Evolutionary conservation across 1,140 invertebrate species (phyloP).

Genomic region (Prorops nasuta): DNA sequence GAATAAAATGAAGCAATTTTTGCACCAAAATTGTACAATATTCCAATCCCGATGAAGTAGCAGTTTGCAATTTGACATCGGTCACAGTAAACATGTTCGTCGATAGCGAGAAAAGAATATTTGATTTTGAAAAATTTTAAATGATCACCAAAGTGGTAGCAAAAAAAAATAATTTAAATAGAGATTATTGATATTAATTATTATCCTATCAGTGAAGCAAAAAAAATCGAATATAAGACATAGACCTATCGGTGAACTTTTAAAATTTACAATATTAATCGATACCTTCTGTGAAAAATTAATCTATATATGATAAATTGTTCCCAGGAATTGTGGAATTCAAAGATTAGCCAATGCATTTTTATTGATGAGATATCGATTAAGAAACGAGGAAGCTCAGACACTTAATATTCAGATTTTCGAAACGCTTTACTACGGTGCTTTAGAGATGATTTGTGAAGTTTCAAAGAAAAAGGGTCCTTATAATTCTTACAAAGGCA

Average conservation of each 20-base stretch:
- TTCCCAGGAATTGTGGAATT: conserved; percentile 73
- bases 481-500: conserved; percentile 90
- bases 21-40: conserved; percentile 99
- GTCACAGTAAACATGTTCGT: conserved; percentile 98
- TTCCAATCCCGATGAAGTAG: conserved; percentile 88
- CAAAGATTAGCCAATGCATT: conserved; percentile 97
- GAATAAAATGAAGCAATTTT: conserved; percentile 97
- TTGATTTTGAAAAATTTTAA: conserved; percentile 88
- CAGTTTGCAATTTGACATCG: conserved; percentile 98
- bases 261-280: neutral
- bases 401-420: conserved; percentile 95
- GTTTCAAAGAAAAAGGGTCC: conserved; percentile 82
- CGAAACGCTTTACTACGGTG: conserved; percentile 98
- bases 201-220: conserved; percentile 90
- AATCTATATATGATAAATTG: conserved; percentile 22
- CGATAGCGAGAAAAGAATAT: conserved; percentile 69
- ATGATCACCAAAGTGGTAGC: conserved; percentile 87
- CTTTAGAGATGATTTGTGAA: conserved; percentile 95
- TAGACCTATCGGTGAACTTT: conserved; percentile 77
- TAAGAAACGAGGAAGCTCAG: conserved; percentile 82
- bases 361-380: conserved; percentile 91
- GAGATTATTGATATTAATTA: conserved; percentile 97
- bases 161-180: conserved; percentile 92
- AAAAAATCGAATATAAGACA: conserved; percentile 87
- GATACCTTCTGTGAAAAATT: neutral